phyloP scores from a whole-genome alignment of 2,888 invertebrate species.

The Drepana falcataria region DNA sequence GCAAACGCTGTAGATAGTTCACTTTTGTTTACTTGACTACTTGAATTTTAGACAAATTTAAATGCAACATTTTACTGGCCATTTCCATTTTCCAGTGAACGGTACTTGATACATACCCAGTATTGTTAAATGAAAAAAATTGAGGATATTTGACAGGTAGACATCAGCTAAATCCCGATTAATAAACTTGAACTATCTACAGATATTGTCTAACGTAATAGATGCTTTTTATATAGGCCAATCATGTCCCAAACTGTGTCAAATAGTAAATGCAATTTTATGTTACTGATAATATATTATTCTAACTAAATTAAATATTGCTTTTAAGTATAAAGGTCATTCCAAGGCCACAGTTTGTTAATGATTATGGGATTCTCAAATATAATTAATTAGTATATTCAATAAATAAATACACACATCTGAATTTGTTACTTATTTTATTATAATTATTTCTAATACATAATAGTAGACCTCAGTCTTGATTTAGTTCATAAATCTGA shows the following conservation, averaged over 20 bases:
- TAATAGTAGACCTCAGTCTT: constrained; percentile 44
- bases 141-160: too few relatives aligned
- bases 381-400: constrained; percentile 61
- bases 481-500: constrained; percentile 86
- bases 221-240: constrained; percentile 9
- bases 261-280: constrained; percentile 40
- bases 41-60: background rate
- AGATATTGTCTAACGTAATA: constrained; percentile 10
- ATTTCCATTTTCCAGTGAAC: background rate
- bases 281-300: constrained; percentile 36
- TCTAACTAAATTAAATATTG: constrained; percentile 30
- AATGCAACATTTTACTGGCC: background rate
- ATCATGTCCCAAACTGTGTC: constrained; percentile 51
- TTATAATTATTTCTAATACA: constrained; percentile 25
- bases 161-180: constrained; percentile 6
- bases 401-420: constrained; percentile 55
- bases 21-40: constrained; percentile 14
- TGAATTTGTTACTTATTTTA: constrained; percentile 23
- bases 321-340: constrained; percentile 53
- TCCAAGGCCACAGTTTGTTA: constrained; percentile 49
- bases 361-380: constrained; percentile 39
- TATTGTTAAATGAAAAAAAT: background rate
- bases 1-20: constrained; percentile 19
- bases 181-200: constrained; percentile 19
- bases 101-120: too few relatives aligned